A percentile compares a stretch with the other conserved stretches of the same genome.
Conservation (phyloP, 2,888 invertebrate species). For the Eupelmus urozonus region DNA sequence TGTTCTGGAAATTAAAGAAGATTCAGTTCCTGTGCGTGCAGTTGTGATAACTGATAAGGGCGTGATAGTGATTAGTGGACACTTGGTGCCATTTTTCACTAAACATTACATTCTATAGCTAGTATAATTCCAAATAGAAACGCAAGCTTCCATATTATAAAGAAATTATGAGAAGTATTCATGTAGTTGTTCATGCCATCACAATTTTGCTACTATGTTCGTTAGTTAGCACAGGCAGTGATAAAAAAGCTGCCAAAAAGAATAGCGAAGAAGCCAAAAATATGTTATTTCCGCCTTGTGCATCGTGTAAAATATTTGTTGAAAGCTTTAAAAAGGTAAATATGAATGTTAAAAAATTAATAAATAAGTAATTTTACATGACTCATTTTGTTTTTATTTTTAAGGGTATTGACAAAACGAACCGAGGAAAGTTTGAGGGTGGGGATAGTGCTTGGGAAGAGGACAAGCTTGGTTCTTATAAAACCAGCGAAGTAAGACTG, state of each 20-base stretch:
- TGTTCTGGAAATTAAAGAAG: too few relatives aligned
- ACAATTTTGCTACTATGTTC: slow-evolving; percentile 45
- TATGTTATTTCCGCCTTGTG: slow-evolving; percentile 85
- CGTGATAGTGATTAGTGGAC: slow-evolving; percentile 18
- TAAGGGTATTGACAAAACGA: slow-evolving; percentile 88
- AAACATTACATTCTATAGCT: background rate
- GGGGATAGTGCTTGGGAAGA: slow-evolving; percentile 97
- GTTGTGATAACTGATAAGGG: slow-evolving; percentile 4
- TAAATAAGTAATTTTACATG: background rate
- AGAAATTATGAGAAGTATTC: slow-evolving; percentile 46
- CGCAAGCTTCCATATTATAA: background rate
- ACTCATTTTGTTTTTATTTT: slow-evolving; percentile 62
- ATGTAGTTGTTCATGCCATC: slow-evolving; percentile 14
- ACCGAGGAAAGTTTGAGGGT: slow-evolving; percentile 93
- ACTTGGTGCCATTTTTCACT: slow-evolving; percentile 32
- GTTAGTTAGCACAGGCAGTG: slow-evolving; percentile 13
- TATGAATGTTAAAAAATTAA: slow-evolving; percentile 12
- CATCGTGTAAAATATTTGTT: slow-evolving; percentile 85
- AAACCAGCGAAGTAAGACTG: slow-evolving; percentile 91
- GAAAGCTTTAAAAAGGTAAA: slow-evolving; percentile 85
- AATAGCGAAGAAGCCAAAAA: slow-evolving; percentile 73
- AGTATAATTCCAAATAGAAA: too few relatives aligned
- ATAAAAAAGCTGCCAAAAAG: slow-evolving; percentile 23
- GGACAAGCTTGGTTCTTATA: slow-evolving; percentile 89
- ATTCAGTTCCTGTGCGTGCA: too few relatives aligned